Base-by-base conservation (phyloP, 2,888 invertebrate genomes). In the Metacarcinus magister region DNA sequence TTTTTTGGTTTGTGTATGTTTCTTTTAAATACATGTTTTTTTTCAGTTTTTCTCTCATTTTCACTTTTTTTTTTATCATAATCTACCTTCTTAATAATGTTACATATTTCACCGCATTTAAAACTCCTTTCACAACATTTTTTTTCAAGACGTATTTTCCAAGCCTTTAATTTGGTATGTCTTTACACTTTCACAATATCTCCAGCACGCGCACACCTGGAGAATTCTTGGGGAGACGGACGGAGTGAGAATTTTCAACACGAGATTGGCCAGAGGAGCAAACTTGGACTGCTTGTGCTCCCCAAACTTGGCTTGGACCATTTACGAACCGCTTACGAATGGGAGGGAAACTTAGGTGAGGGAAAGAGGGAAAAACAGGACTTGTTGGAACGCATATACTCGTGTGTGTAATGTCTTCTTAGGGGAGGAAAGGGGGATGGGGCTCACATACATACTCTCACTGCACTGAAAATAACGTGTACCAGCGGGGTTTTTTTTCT, bases 101-200 rank as follows among this genome's bases (percentile, higher is more conserved):
- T 23, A 67, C 67, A 67, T 19, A 67, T 67, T 23, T 67, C 39
- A 23, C 23, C 67, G 23, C 23, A 67, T 19, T 23, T 23, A 23
- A 16, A 67, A 67, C 67, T 67, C 67, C 67, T 39, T 2, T 39
- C 39, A 39, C n/a, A 2, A 16, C 39, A 13, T 8, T 10, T 32
- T 10, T 87, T 87, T 87, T 39, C 8, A 23, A 60, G 32, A 2
- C 10, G 87, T 87, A 87, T 87, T 39, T 87, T 13, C 0, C 39
- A 32, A 87, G n/a, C 32, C 87, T 87, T 39, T 87, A 87, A 87
- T 87, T 39, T 39, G 39, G 87, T 39, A 87, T 39, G 87, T 87
- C 87, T 19, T 39, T 19, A 19, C 87, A 39, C 87, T 87, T 39
- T 32, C 87, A 39, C 87, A 87, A 87, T 87, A 87, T 87, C 87